Base-by-base conservation (phyloP, 1,140 invertebrate genomes). In the Eufriesea mexicana region DNA sequence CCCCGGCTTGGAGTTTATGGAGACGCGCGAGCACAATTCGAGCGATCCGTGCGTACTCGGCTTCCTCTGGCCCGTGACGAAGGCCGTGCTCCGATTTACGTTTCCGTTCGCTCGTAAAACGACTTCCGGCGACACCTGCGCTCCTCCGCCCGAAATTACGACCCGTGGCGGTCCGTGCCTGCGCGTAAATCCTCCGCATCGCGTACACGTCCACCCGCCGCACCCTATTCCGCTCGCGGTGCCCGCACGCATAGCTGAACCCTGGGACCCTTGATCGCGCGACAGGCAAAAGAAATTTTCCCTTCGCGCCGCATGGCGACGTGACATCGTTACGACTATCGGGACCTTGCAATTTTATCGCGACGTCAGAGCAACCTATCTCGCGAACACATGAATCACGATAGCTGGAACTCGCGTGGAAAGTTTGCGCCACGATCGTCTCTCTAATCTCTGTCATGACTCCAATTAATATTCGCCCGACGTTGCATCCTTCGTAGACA, bases 51-150 rank as follows among this genome's bases (percentile, higher is more conserved):
- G 61, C 67, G 70, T 77, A 73, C 80, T 62, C 55, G 68, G 76
- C 73, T 76, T 61, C 62, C 86, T 86, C 66, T 47, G 54, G 64
- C 57, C 66, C 86, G 79, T 83, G 75, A 84, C 85, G 80, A 89
- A 87, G 81, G 66, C 82, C 76, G 82, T 66, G 79, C 72, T 64
- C 77, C 85, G 89, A 91, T 88, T 91, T 91, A 90, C 86, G 85
- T 88, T 89, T 91, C 90, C 86, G 90, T 89, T 85, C 76, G 75
- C 68, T 84, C 73, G 81, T 85, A 76, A 87, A 87, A 87, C 83
- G 73, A 84, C 83, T 91, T 90, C 90, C 87, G 87, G 89, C 71
- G 82, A 89, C 85, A 89, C 83, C 80, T 88, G 86, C 76, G 68
- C 64, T 51, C 51, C 23, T 66, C 66, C 73, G 54, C 51, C 20